Evolutionary conservation across 2,888 invertebrate genomes (phyloP).

Genomic region (Automeris io): DNA sequence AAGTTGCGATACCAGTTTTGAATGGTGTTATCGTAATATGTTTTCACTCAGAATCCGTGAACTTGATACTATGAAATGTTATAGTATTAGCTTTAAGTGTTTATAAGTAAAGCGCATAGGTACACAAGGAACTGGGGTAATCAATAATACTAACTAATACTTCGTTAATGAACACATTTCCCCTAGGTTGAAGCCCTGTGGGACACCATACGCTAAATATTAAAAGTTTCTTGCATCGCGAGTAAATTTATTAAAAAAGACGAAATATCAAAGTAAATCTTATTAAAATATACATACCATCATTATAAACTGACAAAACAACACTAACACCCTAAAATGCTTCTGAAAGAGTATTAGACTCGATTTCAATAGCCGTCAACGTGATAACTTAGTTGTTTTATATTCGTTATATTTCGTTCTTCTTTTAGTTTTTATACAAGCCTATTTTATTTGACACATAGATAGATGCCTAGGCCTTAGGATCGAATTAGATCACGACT

Average conservation of each 20-base stretch:
- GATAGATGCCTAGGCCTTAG: constrained; percentile 76
- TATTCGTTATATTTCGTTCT: constrained; percentile 50
- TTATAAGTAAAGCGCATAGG: constrained; percentile 55
- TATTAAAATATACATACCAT: constrained; percentile 23
- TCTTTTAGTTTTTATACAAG: constrained; percentile 58
- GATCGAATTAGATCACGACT: constrained; percentile 72
- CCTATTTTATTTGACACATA: constrained; percentile 72
- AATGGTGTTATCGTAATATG: neutral
- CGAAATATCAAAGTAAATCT: neutral
- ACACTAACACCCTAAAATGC: constrained; percentile 67
- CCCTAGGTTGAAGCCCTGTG: constrained; percentile 41
- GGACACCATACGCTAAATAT: constrained; percentile 32
- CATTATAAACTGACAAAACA: constrained; percentile 35
- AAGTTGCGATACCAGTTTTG: neutral
- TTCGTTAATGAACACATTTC: constrained; percentile 29
- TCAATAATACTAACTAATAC: constrained; percentile 27
- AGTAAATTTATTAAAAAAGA: neutral
- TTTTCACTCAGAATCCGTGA: constrained; percentile 47
- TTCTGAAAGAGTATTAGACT: constrained; percentile 71
- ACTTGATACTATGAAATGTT: constrained; percentile 24
- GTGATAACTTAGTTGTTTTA: constrained; percentile 70
- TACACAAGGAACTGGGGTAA: constrained; percentile 49
- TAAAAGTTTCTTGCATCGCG: neutral
- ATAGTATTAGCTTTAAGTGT: constrained; percentile 73
- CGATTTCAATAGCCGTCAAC: constrained; percentile 68